A percentile compares a stretch with the other conserved stretches of the same genome.
Conservation (phyloP, 2,797 vertebrate species). For the Chaetodon trifasciatus region DNA sequence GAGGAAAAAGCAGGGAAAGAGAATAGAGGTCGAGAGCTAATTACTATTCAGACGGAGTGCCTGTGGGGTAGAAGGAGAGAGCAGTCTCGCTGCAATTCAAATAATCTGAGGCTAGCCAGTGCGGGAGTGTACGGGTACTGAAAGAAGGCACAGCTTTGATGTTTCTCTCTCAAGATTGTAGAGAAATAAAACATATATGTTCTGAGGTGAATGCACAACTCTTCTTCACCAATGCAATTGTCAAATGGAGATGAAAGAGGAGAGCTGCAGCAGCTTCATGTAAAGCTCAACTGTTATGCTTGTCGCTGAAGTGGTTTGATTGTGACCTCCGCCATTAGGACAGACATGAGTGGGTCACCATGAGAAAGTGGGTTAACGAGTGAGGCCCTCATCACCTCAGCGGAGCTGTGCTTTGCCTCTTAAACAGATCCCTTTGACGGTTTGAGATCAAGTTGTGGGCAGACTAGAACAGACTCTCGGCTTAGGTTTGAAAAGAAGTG, state of each 20-base stretch:
- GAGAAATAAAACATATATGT: conserved; percentile 2
- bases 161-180: conserved; percentile 24
- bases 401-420: conserved; percentile 39
- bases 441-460: not conserved
- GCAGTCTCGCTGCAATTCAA: conserved; percentile 60
- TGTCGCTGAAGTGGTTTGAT: conserved; percentile 29
- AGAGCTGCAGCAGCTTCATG: not conserved
- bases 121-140: conserved; percentile 25
- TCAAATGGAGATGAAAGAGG: not conserved
- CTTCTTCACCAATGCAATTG: not conserved
- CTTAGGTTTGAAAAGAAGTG: too few species aligned
- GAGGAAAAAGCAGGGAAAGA: conserved; percentile 39
- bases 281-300: not conserved
- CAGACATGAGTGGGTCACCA: conserved; percentile 45
- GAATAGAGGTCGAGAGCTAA: conserved; percentile 67
- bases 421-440: conserved; percentile 33
- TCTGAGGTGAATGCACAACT: not conserved
- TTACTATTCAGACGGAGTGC: conserved; percentile 78
- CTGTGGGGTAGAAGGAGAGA: conserved; percentile 59
- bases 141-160: conserved; percentile 53
- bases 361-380: conserved; percentile 56
- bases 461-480: not conserved
- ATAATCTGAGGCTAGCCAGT: conserved; percentile 53
- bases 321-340: conserved; percentile 28
- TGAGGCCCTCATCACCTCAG: conserved; percentile 37